Conservation (phyloP, 2,888 invertebrate genomes). For the Eupithecia subfuscata region DNA sequence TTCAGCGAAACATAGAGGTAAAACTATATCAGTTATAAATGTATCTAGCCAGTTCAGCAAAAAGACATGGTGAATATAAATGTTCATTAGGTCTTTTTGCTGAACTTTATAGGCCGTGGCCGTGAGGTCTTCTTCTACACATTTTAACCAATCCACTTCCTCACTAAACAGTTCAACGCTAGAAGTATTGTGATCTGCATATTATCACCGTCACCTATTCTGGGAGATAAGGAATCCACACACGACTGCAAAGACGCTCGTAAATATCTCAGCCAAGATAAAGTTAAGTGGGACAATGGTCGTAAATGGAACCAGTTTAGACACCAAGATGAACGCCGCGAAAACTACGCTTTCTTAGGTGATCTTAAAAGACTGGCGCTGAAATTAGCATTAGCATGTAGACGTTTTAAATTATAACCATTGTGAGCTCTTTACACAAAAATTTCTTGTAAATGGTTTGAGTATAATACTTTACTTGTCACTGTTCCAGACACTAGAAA, state of each 20-base stretch:
- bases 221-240: conserved; percentile 39
- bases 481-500: not conserved
- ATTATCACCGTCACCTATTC: conserved; percentile 41
- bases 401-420: not conserved
- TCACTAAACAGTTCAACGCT: not conserved
- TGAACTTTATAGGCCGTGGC: not conserved
- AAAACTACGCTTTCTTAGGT: conserved; percentile 10
- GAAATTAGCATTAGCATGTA: not conserved
- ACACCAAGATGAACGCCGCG: conserved; percentile 29
- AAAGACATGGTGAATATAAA: too few relatives aligned
- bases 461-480: not conserved
- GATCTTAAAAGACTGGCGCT: not conserved
- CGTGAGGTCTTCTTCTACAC: not conserved
- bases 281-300: conserved; percentile 55
- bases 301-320: conserved; percentile 50
- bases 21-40: too few relatives aligned
- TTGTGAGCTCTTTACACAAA: not conserved
- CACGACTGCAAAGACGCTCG: conserved; percentile 44
- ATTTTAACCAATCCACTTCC: not conserved
- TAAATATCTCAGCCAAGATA: conserved; percentile 52
- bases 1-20: not conserved
- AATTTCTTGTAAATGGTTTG: not conserved
- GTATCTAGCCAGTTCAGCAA: too few relatives aligned
- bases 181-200: conserved; percentile 20
- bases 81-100: not conserved